These are phyloP conservation scores for Coregonus ussuriensis DNA, from an alignment of 2,797 vertebrate genomes.

Conservation along the genomic window DNA sequence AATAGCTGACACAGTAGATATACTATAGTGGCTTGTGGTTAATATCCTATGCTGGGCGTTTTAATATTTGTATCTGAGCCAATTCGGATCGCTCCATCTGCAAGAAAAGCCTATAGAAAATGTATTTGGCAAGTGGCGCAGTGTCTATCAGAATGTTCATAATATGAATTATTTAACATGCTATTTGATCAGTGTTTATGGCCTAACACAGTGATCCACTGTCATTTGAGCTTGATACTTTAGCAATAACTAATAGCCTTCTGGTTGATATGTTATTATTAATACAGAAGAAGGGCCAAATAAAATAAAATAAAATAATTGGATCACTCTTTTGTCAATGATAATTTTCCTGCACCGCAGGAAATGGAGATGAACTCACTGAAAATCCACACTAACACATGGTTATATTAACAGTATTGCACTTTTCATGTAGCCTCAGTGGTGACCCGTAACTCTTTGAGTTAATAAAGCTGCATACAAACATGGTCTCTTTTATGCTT, in stretches of 20 bases:
- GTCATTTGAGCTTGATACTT: background rate
- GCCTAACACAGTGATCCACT: background rate
- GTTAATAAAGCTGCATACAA: no score
- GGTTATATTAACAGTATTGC: no score
- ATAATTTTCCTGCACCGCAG: no score
- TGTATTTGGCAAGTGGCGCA: background rate
- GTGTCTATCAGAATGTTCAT: background rate
- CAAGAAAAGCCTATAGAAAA: background rate
- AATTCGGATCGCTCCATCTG: background rate
- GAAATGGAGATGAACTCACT: no score
- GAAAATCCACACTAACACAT: no score
- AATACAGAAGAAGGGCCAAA: background rate
- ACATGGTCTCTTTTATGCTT: no score
- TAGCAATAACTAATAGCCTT: background rate
- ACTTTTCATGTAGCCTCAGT: no score
- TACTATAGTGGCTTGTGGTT: slow-evolving; percentile 73
- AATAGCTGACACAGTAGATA: slow-evolving; percentile 75
- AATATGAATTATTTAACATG: background rate
- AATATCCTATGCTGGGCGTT: slow-evolving; percentile 78
- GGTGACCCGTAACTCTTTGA: no score
- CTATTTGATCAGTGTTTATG: background rate
- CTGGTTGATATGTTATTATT: background rate
- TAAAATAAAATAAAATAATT: background rate
- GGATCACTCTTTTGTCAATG: no score
- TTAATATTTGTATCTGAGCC: slow-evolving; percentile 65